Conservation (phyloP, 2,113 vertebrate species). For the Menura novaehollandiae region DNA sequence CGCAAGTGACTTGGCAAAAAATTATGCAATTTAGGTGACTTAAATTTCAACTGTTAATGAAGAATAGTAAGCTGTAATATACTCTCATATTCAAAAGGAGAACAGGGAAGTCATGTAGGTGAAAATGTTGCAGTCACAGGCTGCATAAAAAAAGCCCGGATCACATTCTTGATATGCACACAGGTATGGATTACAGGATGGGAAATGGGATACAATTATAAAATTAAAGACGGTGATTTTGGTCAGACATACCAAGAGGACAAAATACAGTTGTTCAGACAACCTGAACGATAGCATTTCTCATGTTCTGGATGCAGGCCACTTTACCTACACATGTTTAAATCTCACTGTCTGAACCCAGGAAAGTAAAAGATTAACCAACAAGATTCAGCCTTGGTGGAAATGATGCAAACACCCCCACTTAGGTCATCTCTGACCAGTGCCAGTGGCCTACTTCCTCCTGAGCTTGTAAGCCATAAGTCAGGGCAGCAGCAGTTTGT, state of each 20-base stretch:
- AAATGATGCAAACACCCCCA: not conserved
- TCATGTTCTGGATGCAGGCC: not conserved
- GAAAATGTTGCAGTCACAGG: not conserved
- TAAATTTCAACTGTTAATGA: not conserved
- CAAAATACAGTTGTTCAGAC: not conserved
- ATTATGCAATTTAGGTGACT: not conserved
- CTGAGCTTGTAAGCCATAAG: not conserved
- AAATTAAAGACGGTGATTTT: not conserved
- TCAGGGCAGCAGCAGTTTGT: not conserved
- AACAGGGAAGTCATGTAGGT: not conserved
- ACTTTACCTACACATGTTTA: not conserved
- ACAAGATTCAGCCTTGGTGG: not conserved
- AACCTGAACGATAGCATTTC: not conserved
- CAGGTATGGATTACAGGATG: not conserved
- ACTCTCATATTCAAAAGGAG: not conserved
- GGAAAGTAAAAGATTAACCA: not conserved
- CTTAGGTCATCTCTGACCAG: not conserved
- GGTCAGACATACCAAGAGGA: not conserved
- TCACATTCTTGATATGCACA: not conserved
- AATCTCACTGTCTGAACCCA: not conserved
- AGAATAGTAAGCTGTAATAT: not conserved
- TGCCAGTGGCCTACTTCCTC: not conserved
- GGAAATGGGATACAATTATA: not conserved
- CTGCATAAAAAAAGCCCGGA: not conserved
- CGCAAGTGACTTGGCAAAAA: not conserved